Evolutionary conservation across 2,797 vertebrate genomes (phyloP).

Genomic region (Macropodus opercularis): DNA sequence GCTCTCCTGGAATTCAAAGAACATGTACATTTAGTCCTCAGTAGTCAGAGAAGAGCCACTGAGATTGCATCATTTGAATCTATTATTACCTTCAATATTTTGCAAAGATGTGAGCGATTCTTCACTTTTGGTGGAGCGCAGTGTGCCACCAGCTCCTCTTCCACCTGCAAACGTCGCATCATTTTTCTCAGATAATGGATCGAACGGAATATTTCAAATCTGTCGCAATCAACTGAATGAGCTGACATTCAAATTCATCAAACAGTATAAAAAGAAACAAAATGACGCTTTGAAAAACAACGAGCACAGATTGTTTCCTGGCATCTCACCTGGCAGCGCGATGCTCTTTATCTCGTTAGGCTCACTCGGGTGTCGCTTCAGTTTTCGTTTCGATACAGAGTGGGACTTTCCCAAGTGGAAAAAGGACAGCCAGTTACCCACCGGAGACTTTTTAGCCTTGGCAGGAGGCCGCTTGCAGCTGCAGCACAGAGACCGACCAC

Average conservation of each 20-base stretch:
- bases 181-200: not conserved
- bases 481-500: slow-evolving; percentile 44
- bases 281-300: not conserved
- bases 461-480: slow-evolving; percentile 87
- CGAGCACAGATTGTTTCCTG: not conserved
- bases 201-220: slow-evolving; percentile 1
- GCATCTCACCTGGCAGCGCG: slow-evolving; percentile 87
- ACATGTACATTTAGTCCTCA: not conserved
- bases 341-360: slow-evolving; percentile 94
- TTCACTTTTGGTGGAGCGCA: slow-evolving; percentile 96
- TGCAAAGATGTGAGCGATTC: slow-evolving; percentile 96
- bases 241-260: not conserved
- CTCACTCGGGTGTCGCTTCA: slow-evolving; percentile 95
- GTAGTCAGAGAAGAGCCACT: not conserved
- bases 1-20: slow-evolving; percentile 80
- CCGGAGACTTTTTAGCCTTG: slow-evolving; percentile 95
- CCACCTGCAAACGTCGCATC: slow-evolving; percentile 81
- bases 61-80: not conserved
- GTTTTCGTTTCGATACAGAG: slow-evolving; percentile 89
- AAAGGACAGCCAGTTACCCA: slow-evolving; percentile 97
- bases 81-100: slow-evolving; percentile 87
- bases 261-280: not conserved
- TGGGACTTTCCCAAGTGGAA: slow-evolving; percentile 95
- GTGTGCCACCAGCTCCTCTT: slow-evolving; percentile 90
- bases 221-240: not conserved